phyloP scores from a whole-genome alignment of 2,888 invertebrate species.

The Ormyrus pomaceus region DNA sequence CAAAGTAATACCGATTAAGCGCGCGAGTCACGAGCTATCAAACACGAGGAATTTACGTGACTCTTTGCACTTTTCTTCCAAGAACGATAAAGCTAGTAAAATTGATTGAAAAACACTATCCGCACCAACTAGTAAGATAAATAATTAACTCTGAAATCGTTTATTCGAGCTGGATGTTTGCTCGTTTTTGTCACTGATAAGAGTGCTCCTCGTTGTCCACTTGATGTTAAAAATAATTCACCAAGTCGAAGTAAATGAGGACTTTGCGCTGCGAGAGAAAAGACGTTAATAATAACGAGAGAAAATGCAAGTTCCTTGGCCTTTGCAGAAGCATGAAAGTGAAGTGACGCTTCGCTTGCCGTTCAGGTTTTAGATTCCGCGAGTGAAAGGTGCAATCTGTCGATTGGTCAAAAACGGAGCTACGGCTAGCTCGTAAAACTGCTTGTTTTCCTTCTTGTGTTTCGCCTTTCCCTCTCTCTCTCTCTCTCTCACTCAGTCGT shows the following conservation, averaged over 20 bases:
- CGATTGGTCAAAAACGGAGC: conserved; percentile 22
- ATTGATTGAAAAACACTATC: not conserved
- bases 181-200: conserved; percentile 6
- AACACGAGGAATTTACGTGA: not conserved
- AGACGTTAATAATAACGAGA: too few relatives aligned
- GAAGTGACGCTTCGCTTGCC: conserved; percentile 9
- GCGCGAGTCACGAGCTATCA: not conserved
- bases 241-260: too few relatives aligned
- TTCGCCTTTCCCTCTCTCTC: not conserved
- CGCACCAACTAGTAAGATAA: too few relatives aligned
- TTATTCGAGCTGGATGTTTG: too few relatives aligned
- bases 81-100: not conserved
- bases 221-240: too few relatives aligned
- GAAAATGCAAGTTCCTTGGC: too few relatives aligned
- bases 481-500: not conserved
- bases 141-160: not conserved
- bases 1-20: too few relatives aligned
- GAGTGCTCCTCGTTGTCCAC: not conserved
- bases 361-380: conserved; percentile 22
- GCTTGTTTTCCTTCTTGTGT: not conserved
- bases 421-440: not conserved
- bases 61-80: not conserved
- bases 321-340: conserved; percentile 26
- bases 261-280: not conserved
- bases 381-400: conserved; percentile 44